These are phyloP conservation scores for Anisognathus igniventris DNA, from an alignment of 2,797 vertebrate species.

Conservation along the genomic window DNA sequence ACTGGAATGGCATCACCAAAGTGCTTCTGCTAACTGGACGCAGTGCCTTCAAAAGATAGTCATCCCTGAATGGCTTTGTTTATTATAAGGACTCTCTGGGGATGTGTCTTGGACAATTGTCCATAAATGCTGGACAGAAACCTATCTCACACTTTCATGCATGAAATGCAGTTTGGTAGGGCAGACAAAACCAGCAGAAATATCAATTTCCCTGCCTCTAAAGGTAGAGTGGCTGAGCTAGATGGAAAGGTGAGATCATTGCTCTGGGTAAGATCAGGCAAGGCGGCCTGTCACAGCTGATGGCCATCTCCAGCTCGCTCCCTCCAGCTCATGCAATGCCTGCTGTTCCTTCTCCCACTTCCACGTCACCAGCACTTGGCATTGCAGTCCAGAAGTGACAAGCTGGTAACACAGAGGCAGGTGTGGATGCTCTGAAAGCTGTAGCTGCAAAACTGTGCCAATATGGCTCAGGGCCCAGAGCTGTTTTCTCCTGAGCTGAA, in stretches of 20 bases:
- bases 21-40: neutral
- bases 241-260: neutral
- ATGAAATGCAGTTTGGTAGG: neutral
- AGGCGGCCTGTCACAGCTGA: neutral
- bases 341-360: neutral
- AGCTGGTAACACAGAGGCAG: neutral
- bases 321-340: accelerated
- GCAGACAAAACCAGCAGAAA: neutral
- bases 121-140: neutral
- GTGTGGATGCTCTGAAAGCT: neutral
- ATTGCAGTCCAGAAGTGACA: neutral
- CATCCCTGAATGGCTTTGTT: neutral
- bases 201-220: neutral
- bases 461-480: neutral
- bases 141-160: neutral
- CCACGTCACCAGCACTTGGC: accelerated
- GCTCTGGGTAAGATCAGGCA: neutral
- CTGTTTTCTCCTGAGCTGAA: neutral
- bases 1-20: neutral
- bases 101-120: neutral
- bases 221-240: neutral
- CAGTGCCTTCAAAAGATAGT: neutral
- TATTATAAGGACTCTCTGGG: neutral
- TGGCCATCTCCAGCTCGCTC: neutral
- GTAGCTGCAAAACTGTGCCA: neutral